phyloP scores from a whole-genome alignment of 2,113 vertebrate species.

The Lepidothrix coronata region DNA sequence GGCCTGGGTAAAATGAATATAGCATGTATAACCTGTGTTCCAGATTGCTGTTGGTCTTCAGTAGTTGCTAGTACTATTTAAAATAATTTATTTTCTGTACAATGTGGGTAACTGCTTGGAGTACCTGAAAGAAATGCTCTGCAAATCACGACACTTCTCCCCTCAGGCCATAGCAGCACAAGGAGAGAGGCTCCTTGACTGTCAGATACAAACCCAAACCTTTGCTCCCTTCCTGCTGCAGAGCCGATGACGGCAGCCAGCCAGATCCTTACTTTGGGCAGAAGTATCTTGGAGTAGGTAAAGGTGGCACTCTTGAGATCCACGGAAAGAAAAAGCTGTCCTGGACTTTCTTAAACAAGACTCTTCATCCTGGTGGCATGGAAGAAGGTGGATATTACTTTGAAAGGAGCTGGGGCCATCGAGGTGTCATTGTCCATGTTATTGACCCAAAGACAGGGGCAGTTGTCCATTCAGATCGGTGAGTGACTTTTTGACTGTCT shows the following conservation, averaged over 20 bases:
- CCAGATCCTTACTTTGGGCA: constrained; percentile 87
- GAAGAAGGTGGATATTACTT: constrained; percentile 88
- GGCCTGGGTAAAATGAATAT: not conserved
- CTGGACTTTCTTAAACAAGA: constrained; percentile 94
- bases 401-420: constrained; percentile 92
- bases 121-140: not conserved
- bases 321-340: constrained; percentile 88
- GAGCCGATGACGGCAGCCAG: constrained; percentile 79
- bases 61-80: not conserved
- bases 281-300: constrained; percentile 89
- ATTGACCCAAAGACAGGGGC: constrained; percentile 83
- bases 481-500: not conserved
- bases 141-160: not conserved
- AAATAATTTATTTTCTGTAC: not conserved
- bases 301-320: constrained; percentile 87
- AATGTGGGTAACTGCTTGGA: not conserved
- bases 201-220: not conserved
- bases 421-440: constrained; percentile 90
- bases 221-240: constrained; percentile 35
- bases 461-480: constrained; percentile 88
- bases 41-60: not conserved
- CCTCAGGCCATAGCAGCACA: not conserved
- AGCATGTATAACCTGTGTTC: not conserved
- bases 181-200: not conserved
- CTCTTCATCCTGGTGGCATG: constrained; percentile 85